Evolutionary conservation across 2,888 invertebrate species (phyloP).

Genomic region (Orthosia cruda): DNA sequence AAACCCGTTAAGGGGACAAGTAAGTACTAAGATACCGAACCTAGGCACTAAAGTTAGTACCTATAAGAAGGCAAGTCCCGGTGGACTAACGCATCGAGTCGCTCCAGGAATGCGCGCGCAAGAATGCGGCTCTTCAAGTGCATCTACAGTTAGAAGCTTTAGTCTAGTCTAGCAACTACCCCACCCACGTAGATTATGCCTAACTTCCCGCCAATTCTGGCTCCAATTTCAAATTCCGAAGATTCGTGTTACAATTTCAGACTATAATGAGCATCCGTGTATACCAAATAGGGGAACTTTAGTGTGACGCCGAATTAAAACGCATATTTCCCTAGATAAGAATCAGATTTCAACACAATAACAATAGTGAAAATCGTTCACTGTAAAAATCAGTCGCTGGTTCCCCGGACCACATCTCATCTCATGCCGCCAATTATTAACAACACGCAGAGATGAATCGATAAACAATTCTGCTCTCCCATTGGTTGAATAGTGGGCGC

Average conservation of each 20-base stretch:
- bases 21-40: conserved; percentile 6
- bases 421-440: conserved; percentile 69
- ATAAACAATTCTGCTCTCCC: conserved; percentile 73
- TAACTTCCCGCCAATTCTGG: conserved; percentile 62
- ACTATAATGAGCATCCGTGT: conserved; percentile 36
- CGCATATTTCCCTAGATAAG: conserved; percentile 51
- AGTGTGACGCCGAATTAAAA: conserved; percentile 27
- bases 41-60: background rate
- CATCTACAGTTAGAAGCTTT: conserved; percentile 54
- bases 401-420: conserved; percentile 66
- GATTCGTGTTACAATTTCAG: conserved; percentile 59
- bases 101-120: conserved; percentile 63
- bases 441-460: conserved; percentile 79
- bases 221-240: conserved; percentile 61
- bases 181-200: conserved; percentile 63
- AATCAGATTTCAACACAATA: conserved; percentile 38
- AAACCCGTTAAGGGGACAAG: background rate
- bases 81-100: conserved; percentile 39
- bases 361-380: conserved; percentile 38
- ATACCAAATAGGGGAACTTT: conserved; percentile 3
- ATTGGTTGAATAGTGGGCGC: conserved; percentile 82
- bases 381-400: conserved; percentile 57
- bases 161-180: conserved; percentile 31
- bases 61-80: conserved; percentile 59
- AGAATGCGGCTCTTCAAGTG: conserved; percentile 58